Conservation (phyloP, 2,113 vertebrate genomes). For the Coryphaenoides rupestris region DNA sequence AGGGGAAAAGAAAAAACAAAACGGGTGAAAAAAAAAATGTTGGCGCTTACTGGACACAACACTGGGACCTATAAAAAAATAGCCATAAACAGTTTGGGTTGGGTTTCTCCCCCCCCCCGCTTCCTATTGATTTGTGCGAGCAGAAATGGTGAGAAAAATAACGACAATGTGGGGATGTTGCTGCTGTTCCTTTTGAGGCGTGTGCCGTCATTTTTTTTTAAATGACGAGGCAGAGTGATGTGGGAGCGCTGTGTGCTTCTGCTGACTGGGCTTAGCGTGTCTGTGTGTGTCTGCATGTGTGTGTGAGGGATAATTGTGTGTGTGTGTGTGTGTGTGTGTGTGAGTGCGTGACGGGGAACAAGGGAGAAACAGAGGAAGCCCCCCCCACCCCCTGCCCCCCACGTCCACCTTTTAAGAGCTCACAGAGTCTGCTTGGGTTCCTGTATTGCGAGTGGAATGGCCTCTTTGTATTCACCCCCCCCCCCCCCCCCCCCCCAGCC, state of each 20-base stretch:
- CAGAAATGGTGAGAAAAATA: not conserved
- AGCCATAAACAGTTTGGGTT: no score
- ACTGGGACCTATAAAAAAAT: not conserved
- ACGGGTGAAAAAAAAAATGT: not conserved
- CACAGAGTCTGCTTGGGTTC: slow-evolving; percentile 52
- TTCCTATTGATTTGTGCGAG: not conserved
- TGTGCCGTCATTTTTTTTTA: no score
- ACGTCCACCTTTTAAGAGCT: slow-evolving; percentile 43
- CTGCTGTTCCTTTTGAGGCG: no score
- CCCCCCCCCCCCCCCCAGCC: slow-evolving; percentile 6
- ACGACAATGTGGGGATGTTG: not conserved
- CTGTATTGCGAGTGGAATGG: slow-evolving; percentile 40
- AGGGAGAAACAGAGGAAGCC: not conserved
- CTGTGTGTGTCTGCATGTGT: slow-evolving; percentile 1
- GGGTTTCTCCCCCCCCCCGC: not conserved
- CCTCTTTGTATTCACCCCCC: slow-evolving; percentile 49
- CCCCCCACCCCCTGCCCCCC: not conserved
- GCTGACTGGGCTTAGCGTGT: not conserved
- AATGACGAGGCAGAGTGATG: not conserved
- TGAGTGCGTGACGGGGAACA: not conserved
- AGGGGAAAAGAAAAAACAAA: not conserved
- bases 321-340: slow-evolving; percentile 7
- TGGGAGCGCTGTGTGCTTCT: not conserved
- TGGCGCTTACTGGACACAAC: not conserved
- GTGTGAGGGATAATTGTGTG: not conserved